Evolutionary conservation across 2,797 vertebrate genomes (phyloP).

Genomic region (Coranthus polyacanthus): DNA sequence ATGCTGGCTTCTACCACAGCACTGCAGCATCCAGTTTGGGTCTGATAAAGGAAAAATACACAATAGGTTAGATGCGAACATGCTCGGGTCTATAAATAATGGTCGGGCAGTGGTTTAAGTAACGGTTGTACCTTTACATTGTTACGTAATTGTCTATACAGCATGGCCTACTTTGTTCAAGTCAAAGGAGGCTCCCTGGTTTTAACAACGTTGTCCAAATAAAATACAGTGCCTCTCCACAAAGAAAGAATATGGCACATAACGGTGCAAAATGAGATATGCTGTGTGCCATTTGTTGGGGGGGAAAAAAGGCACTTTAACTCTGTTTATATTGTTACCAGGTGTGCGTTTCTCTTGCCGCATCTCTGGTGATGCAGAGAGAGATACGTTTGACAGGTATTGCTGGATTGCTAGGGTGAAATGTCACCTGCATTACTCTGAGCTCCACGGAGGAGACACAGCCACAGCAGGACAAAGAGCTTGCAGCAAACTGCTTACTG

Average conservation of each 20-base stretch:
- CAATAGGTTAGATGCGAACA: conserved; percentile 8
- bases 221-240: neutral
- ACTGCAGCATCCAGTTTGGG: conserved; percentile 35
- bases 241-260: neutral
- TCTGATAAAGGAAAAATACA: conserved; percentile 28
- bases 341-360: conserved; percentile 3
- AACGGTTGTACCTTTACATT: conserved; percentile 14
- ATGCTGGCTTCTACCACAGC: conserved; percentile 46
- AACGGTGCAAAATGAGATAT: neutral
- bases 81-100: neutral
- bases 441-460: conserved; percentile 31
- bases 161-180: conserved; percentile 25
- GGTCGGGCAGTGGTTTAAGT: neutral
- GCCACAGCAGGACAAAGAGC: conserved; percentile 32
- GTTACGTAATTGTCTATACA: conserved; percentile 22
- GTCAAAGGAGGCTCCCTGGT: conserved; percentile 18
- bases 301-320: neutral
- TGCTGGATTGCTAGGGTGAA: conserved; percentile 28
- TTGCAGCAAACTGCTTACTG: conserved; percentile 23
- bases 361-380: conserved; percentile 14
- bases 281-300: conserved; percentile 1
- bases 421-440: conserved; percentile 45
- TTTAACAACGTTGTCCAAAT: conserved; percentile 3
- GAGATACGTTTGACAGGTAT: conserved; percentile 21
- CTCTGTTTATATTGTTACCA: neutral